Base-by-base conservation (phyloP, 1,140 invertebrate species). In the Solenopsis invicta region DNA sequence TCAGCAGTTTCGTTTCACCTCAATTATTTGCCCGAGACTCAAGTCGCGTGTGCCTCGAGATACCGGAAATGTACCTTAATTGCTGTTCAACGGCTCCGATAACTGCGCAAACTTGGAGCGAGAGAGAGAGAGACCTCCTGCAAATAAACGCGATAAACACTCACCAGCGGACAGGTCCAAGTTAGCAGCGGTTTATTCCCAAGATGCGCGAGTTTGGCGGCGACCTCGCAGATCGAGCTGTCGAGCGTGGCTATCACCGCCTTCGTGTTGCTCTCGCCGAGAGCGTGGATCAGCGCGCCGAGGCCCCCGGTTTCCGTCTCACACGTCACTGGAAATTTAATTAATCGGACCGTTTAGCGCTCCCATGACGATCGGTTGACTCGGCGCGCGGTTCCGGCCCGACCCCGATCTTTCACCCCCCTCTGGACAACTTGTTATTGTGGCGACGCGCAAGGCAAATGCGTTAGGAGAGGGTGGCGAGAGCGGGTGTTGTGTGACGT, bases 101-200 rank as follows among this genome's bases (percentile, higher is more conserved):
- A 81, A 71, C 21, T 48, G 34, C 52, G 37, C 13, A 37, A 59
- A 41, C 61, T 18, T 29, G 29, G 29, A 29, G 29, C 0, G 29
- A 29, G 29, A 29, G 29, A 29, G 29, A 29, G 29, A 29, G 29
- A 29, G 2, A 50, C 21, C 21, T 21, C n/a, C 41, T 10, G 34
- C 45, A 0, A 67, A 16, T 52, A 56, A 54, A 24, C 4, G 76
- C 10, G 52, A 48, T 18, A 75, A 75, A 75, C 59, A 88, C 89
- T 94, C 85, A 96, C 95, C 92, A 95, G 92, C 82, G 95, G 95
- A 86, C 95, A 96, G 59, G 94, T 95, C 95, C 95, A 96, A 21
- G 95, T 96, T 77, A 96, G 89, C 18, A 96, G 90, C 10, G 94
- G 94, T 82, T 96, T 95, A 54, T 94, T 95, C 95, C 95, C 95